phyloP scores from a whole-genome alignment of 2,888 invertebrate species.

The Sminthurinus aureus region DNA sequence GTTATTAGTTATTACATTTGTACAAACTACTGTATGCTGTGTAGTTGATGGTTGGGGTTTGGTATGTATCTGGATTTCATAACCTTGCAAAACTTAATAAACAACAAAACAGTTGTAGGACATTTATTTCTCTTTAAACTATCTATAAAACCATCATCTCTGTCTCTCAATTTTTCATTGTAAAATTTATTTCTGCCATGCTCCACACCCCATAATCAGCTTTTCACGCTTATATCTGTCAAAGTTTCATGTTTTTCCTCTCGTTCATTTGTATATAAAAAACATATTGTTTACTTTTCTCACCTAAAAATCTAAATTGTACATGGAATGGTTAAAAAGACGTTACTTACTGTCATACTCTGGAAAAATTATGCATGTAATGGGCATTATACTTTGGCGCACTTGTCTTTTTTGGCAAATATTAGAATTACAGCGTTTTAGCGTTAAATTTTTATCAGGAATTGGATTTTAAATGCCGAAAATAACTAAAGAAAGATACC shows the following conservation, averaged over 20 bases:
- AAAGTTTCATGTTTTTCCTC: not conserved
- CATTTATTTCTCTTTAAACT: conserved; percentile 43
- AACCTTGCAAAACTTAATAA: not conserved
- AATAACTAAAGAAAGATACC: not conserved
- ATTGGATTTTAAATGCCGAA: too few relatives aligned
- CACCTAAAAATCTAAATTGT: not conserved
- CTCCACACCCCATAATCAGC: conserved; percentile 12
- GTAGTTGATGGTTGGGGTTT: too few relatives aligned
- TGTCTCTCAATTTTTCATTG: conserved; percentile 21
- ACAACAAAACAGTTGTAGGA: conserved; percentile 30
- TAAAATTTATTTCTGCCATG: conserved; percentile 19
- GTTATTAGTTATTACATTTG: too few relatives aligned
- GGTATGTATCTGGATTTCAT: conserved; percentile 1
- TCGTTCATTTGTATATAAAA: not conserved
- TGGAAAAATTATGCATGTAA: too few relatives aligned
- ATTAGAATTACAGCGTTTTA: too few relatives aligned
- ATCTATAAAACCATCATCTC: conserved; percentile 45
- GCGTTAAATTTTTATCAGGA: too few relatives aligned
- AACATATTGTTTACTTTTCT: not conserved
- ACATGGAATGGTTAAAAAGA: not conserved
- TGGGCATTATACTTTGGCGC: too few relatives aligned
- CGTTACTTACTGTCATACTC: too few relatives aligned
- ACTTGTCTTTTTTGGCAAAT: too few relatives aligned
- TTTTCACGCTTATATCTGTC: conserved; percentile 20
- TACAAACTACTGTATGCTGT: too few relatives aligned